Evolutionary conservation across 2,888 invertebrate species (phyloP), one percentile per base, ranked within the genome.

Genomic region (Sthenelais limicola): DNA sequence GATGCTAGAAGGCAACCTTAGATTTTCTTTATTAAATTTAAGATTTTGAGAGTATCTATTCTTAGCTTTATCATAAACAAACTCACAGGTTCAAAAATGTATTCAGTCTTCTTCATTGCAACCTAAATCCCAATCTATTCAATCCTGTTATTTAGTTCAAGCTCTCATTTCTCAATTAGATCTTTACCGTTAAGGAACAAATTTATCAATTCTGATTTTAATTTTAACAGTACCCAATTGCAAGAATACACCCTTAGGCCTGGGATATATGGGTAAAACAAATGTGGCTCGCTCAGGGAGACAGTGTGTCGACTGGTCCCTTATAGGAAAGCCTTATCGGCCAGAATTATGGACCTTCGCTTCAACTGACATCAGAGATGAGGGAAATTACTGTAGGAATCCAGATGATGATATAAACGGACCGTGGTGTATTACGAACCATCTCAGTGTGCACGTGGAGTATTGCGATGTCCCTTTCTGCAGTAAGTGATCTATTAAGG

Each of bases 371-470:
- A 24, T 52, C 1, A 21, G 21, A 2, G 26, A n/a, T 12, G 35
- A 72, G 30, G 24, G 56, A 30, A 76, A 77, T 52, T 76, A 47
- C 68, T 77, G 77, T 54, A 48, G 76, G 3, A 77, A 77, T 49
- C 77, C 77, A 21, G 74, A 77, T 38, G 66, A 74, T 33, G 77
- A 77, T 43, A 33, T 26, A 4, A 28, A 48, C 7, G 77, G 77
- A 4, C 76, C 76, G 18, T 77, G 77, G 77, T 77, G 77, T 52
- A 71, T 76, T 38, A 76, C 76, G 15, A 68, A 72, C 30, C 35
- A 24, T 7, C 56, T 71, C 28, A 73, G 33, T 30, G 43, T 54
- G 4, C 62, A 33, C 18, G 76, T 74, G 73, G 74, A 77, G 49
- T 76, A 76, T 49, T 77, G 77, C 48, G 43, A 68, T 28, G 58